Conservation (phyloP, 2,797 vertebrate genomes). For the Euthynnus affinis region DNA sequence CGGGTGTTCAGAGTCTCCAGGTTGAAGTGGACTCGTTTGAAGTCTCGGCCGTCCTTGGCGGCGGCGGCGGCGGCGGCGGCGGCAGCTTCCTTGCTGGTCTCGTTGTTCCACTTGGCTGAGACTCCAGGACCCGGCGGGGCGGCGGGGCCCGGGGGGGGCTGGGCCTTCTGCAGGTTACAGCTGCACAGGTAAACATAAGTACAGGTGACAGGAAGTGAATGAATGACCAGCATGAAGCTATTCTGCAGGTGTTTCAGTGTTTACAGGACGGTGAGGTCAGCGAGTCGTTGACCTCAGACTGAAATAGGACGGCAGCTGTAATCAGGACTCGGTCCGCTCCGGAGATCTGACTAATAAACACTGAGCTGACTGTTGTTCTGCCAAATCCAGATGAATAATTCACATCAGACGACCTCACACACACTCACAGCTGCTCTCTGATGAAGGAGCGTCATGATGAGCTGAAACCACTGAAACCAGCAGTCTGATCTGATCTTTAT, state of each 20-base stretch:
- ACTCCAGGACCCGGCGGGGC: conserved; percentile 39
- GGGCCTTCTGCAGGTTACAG: conserved; percentile 68
- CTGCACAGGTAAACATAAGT: conserved; percentile 56
- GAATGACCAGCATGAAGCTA: too few relatives aligned
- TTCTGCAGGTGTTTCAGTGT: too few relatives aligned
- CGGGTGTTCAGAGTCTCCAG: conserved; percentile 86
- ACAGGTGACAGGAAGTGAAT: not conserved
- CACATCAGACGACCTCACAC: not conserved
- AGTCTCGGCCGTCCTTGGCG: conserved; percentile 71
- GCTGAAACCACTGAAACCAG: too few relatives aligned
- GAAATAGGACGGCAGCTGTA: too few relatives aligned
- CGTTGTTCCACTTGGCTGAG: conserved; percentile 83
- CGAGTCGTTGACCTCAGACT: not conserved
- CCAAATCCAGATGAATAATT: not conserved
- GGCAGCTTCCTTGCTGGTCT: conserved; percentile 49
- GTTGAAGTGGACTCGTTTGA: conserved; percentile 87
- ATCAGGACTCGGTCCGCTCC: not conserved
- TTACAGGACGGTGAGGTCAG: not conserved
- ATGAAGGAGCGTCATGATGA: not conserved
- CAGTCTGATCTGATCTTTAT: too few relatives aligned
- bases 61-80: not conserved
- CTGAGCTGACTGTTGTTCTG: not conserved
- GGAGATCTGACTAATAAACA: not conserved
- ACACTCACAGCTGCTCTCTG: not conserved
- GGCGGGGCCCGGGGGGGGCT: conserved; percentile 24